Conservation (phyloP, 2,113 vertebrate genomes). For the Lepisosteus oculatus region DNA sequence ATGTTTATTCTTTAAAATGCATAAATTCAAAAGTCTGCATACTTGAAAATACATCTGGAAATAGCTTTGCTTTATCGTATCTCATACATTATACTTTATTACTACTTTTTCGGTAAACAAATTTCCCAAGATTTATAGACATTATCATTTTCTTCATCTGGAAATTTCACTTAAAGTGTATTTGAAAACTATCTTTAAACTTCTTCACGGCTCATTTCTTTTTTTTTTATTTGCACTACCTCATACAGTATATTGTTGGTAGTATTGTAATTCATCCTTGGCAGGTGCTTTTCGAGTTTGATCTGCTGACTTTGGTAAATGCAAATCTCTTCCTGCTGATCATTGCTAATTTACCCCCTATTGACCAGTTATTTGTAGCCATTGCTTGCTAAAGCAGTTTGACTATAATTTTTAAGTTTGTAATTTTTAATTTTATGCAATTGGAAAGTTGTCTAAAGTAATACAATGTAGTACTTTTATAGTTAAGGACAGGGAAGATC, state of each 20-base stretch:
- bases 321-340: neutral
- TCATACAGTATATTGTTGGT: neutral
- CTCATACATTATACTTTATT: conserved; percentile 31
- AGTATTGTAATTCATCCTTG: neutral
- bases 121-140: conserved; percentile 22
- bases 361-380: neutral
- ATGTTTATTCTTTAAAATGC: too few relatives aligned
- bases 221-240: neutral
- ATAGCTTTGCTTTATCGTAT: conserved; percentile 20
- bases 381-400: conserved; percentile 2
- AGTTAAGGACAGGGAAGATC: neutral
- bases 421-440: neutral
- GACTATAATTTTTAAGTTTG: neutral
- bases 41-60: conserved; percentile 1
- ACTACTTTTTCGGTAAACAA: conserved; percentile 29
- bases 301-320: conserved; percentile 7
- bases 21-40: conserved; percentile 4
- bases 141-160: conserved; percentile 48
- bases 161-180: conserved; percentile 52
- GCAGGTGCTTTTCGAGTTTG: neutral
- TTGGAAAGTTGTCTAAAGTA: neutral
- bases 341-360: neutral
- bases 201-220: neutral
- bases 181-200: conserved; percentile 46
- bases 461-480: neutral